phyloP scores from a whole-genome alignment of 2,113 vertebrate genomes.

The Otis tarda region DNA sequence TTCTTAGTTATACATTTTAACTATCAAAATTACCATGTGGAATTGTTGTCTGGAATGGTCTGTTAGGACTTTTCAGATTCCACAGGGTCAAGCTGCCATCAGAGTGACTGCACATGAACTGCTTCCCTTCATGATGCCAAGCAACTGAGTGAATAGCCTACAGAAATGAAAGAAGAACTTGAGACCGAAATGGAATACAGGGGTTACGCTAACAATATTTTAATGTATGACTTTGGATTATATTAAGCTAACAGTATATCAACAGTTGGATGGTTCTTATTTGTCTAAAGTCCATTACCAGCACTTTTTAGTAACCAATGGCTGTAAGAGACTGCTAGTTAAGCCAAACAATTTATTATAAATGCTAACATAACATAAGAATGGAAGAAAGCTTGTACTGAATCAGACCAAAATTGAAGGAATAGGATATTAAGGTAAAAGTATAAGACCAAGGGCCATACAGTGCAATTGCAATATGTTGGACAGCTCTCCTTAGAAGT shows the following conservation, averaged over 20 bases:
- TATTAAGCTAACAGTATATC: not conserved
- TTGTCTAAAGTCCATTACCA: not conserved
- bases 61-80: conserved; percentile 92
- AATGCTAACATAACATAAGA: not conserved
- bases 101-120: conserved; percentile 99
- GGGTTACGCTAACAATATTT: not conserved
- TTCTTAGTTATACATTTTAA: conserved; percentile 19
- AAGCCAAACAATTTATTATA: not conserved
- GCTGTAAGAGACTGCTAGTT: not conserved
- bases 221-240: not conserved
- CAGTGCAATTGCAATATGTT: not conserved
- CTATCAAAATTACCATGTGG: conserved; percentile 88
- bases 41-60: conserved; percentile 93
- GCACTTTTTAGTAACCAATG: not conserved
- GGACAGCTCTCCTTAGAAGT: not conserved
- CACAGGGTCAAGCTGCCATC: conserved; percentile 96
- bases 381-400: not conserved
- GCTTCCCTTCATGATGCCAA: conserved; percentile 98
- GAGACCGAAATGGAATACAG: not conserved
- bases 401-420: not conserved
- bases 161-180: conserved; percentile 25
- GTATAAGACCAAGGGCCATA: not conserved
- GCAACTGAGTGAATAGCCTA: conserved; percentile 97
- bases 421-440: not conserved
- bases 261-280: not conserved